Evolutionary conservation across 2,797 vertebrate genomes (phyloP).

Genomic region (Brotula barbata): DNA sequence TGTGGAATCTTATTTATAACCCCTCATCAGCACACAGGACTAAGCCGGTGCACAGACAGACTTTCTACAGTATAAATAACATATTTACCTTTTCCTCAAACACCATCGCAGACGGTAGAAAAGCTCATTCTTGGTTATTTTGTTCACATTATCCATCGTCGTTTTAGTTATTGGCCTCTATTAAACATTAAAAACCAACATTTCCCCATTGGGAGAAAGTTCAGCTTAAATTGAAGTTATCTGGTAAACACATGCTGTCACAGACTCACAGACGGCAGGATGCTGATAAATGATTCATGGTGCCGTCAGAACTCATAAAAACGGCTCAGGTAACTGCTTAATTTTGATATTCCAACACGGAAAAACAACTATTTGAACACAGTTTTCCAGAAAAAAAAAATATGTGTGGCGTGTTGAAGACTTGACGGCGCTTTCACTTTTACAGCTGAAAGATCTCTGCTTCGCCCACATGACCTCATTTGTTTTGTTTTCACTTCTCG

Average conservation of each 20-base stretch:
- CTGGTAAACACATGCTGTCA: slow-evolving; percentile 9
- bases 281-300: slow-evolving; percentile 9
- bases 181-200: not conserved
- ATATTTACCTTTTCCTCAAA: not conserved
- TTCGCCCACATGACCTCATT: no score
- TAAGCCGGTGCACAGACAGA: not conserved
- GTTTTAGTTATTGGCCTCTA: slow-evolving; percentile 2
- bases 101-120: not conserved
- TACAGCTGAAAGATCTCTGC: no score
- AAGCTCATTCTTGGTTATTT: not conserved
- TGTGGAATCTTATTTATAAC: slow-evolving; percentile 7
- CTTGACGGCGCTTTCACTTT: no score
- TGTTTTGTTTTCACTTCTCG: no score
- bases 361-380: no score
- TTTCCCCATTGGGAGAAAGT: not conserved
- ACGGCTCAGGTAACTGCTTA: slow-evolving; percentile 2
- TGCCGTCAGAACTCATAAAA: not conserved
- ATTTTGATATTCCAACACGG: slow-evolving; percentile 1
- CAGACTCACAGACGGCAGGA: slow-evolving; percentile 4
- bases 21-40: not conserved
- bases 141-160: not conserved
- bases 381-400: no score
- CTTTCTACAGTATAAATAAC: not conserved
- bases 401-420: no score
- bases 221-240: not conserved